phyloP scores from a whole-genome alignment of 2,797 vertebrate species.

The Anabas testudineus region DNA sequence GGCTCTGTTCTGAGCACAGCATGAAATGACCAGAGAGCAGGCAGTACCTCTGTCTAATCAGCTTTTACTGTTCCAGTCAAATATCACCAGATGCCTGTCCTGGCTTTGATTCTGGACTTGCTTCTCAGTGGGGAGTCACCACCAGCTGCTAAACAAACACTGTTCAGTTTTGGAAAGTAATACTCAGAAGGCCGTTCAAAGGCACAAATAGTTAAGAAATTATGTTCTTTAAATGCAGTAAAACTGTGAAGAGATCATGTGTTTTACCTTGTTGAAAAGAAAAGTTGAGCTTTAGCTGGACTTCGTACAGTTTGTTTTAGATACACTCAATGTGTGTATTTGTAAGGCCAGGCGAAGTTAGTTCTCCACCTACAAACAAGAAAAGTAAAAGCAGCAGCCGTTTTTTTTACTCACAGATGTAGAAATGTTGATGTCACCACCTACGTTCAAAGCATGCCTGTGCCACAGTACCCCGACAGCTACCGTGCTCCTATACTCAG shows the following conservation, averaged over 20 bases:
- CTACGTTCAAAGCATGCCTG: not conserved
- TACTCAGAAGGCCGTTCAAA: constrained; percentile 7
- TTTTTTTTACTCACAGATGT: not conserved
- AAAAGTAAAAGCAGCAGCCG: not conserved
- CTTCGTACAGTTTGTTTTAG: not conserved
- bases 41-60: constrained; percentile 63
- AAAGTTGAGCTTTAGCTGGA: no score
- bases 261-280: constrained; percentile 3
- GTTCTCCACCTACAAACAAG: constrained; percentile 5
- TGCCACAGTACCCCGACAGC: no score
- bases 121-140: constrained; percentile 56
- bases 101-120: constrained; percentile 61
- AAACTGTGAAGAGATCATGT: constrained; percentile 3
- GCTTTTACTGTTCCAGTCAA: constrained; percentile 67
- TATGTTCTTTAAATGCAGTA: constrained; percentile 11
- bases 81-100: constrained; percentile 65
- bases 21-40: constrained; percentile 54
- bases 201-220: constrained; percentile 9
- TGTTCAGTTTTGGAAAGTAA: constrained; percentile 44
- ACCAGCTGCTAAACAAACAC: constrained; percentile 63
- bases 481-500: no score
- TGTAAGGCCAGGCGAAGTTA: not conserved
- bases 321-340: not conserved
- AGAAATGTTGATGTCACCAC: not conserved
- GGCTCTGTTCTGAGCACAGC: constrained; percentile 68